These are phyloP conservation scores for Drosophila lacteicornis DNA, from an alignment of 1,140 invertebrate species.

Conservation along the genomic window DNA sequence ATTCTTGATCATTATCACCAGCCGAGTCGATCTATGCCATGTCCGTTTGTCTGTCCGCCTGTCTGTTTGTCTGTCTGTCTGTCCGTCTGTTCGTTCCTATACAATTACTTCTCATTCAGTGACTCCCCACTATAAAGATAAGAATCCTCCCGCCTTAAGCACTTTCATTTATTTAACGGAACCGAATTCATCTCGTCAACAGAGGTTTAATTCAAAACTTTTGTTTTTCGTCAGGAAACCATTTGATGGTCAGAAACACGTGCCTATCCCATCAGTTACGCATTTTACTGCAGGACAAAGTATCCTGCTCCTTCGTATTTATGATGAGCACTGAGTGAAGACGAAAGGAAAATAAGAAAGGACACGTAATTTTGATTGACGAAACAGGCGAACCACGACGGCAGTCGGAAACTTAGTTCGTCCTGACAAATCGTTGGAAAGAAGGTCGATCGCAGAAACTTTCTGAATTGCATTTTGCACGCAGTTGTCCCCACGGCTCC, in stretches of 20 bases:
- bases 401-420: constrained; percentile 64
- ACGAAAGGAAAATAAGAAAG: constrained; percentile 39
- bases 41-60: no score
- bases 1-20: no score
- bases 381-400: constrained; percentile 64
- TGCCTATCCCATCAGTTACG: constrained; percentile 42
- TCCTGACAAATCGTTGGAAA: constrained; percentile 64
- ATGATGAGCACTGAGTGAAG: constrained; percentile 31
- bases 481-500: constrained; percentile 28
- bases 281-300: constrained; percentile 10
- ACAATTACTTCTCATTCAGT: no score
- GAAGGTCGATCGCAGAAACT: constrained; percentile 44
- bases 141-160: no score
- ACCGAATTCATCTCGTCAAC: constrained; percentile 17
- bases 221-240: constrained; percentile 19
- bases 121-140: no score
- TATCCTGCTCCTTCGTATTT: constrained; percentile 23
- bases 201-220: constrained; percentile 26
- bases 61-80: no score
- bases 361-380: constrained; percentile 82
- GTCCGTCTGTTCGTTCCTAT: no score
- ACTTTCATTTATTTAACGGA: background rate
- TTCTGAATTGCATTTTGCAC: constrained; percentile 67
- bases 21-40: no score
- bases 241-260: constrained; percentile 48